Percentiles rank a stretch among this genome's conserved stretches.
phyloP scores from a whole-genome alignment of 2,888 invertebrate genomes.

The Chaetoderma sp. region DNA sequence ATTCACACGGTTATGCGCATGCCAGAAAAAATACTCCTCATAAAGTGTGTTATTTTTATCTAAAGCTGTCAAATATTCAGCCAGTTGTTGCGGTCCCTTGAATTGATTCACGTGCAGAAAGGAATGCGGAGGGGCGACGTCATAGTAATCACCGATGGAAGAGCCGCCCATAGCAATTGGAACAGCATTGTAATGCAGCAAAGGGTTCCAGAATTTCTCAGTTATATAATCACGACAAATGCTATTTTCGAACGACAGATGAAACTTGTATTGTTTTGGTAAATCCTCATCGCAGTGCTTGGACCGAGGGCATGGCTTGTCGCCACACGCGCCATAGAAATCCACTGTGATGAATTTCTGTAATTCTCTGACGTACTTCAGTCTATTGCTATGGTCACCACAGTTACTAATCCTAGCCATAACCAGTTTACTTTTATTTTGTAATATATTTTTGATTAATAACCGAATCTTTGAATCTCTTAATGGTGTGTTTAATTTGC shows the following conservation, averaged over 20 bases:
- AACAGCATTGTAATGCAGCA: neutral
- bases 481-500: neutral
- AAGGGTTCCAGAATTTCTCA: neutral
- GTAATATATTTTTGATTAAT: neutral
- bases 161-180: neutral
- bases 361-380: neutral
- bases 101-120: slow-evolving; percentile 1
- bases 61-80: neutral
- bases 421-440: neutral
- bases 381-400: neutral
- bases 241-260: slow-evolving; percentile 5
- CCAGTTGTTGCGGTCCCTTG: neutral
- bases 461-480: too few species aligned
- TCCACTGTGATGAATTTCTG: neutral
- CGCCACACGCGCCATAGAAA: slow-evolving; percentile 4
- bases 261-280: slow-evolving; percentile 1
- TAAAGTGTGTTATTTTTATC: slow-evolving; percentile 6
- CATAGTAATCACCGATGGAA: neutral
- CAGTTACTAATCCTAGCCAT: slow-evolving; percentile 3
- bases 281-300: neutral
- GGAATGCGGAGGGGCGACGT: neutral
- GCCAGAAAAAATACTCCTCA: slow-evolving; percentile 1
- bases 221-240: slow-evolving; percentile 2
- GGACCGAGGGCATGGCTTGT: neutral
- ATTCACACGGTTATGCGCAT: too few species aligned